Conservation (phyloP, 2,797 vertebrate species). For the Pantherophis vulpinus region DNA sequence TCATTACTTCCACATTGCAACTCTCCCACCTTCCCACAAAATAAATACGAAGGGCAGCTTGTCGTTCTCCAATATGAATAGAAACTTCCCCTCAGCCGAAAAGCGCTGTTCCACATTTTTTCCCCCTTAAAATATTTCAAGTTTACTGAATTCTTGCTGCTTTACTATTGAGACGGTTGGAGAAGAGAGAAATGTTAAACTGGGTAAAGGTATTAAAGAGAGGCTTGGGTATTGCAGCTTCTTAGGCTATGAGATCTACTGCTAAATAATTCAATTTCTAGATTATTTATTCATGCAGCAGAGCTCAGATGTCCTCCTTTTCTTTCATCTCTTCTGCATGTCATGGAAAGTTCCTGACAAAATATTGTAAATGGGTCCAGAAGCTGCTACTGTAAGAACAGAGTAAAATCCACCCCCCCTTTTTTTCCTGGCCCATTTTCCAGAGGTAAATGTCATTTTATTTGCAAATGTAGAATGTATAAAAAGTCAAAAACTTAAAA, state of each 20-base stretch:
- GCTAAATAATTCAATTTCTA: slow-evolving; percentile 64
- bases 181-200: background rate
- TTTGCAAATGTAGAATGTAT: background rate
- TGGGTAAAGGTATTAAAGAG: background rate
- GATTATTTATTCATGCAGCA: slow-evolving; percentile 63
- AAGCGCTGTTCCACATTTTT: background rate
- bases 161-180: background rate
- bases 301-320: slow-evolving; percentile 50
- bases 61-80: background rate
- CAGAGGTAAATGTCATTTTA: background rate
- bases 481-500: background rate
- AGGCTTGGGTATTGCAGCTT: slow-evolving; percentile 12
- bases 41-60: background rate
- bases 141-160: slow-evolving; percentile 2
- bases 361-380: accelerated
- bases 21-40: background rate
- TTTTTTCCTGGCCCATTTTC: background rate
- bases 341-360: slow-evolving; percentile 32
- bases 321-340: slow-evolving; percentile 57
- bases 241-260: background rate
- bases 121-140: background rate
- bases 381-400: background rate
- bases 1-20: background rate
- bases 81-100: background rate
- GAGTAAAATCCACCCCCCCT: accelerated